Base-by-base conservation (phyloP, 2,113 vertebrate species). In the Psammodynastes pulverulentus region DNA sequence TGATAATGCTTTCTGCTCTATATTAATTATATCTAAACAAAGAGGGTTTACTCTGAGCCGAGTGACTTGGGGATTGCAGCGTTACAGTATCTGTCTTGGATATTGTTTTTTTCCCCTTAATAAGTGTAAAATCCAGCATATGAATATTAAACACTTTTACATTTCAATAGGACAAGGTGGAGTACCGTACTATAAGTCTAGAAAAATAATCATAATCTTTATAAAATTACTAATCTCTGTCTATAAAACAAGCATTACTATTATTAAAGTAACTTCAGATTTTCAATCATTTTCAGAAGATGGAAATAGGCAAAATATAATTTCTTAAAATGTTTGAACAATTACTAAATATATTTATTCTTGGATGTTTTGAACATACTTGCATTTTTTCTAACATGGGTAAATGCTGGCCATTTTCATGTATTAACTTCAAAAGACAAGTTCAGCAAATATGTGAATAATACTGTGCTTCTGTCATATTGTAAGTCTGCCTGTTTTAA, bases 281-380 rank as follows among this genome's bases (percentile, higher is more conserved):
- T 84, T 94, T 85, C 87, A 13, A 84, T 84, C 49, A 92, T 94
- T 93, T 94, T 93, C 95, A 95, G 93, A 94, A 97, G 94, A 97
- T 96, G 98, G 97, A 98, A 98, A 98, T 98, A 98, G 98, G 97
- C 96, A 97, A 98, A 97, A 97, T 97, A 98, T 96, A 96, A 97
- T 98, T 97, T 97, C 96, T 97, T 97, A 98, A 97, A 97, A 96
- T 87, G 96, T 97, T 94, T 95, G 95, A 92, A 95, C 85, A 48
- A 21, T 90, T 94, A 39, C 95, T 94, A 58, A 92, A 93, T 90
- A 90, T 92, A 72, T 96, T 96, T 95, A 94, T 92, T 90, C 43
- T 86, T 94, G 95, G 91, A 79, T 95, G 88, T 92, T 95, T 94
- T 95, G n/a, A 96, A 94, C 97, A 97, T 96, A 95, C 91, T 97